phyloP scores from a whole-genome alignment of 37 sponge, comb jelly and placozoan genomes.

The Halisarca cf. caerulea region DNA sequence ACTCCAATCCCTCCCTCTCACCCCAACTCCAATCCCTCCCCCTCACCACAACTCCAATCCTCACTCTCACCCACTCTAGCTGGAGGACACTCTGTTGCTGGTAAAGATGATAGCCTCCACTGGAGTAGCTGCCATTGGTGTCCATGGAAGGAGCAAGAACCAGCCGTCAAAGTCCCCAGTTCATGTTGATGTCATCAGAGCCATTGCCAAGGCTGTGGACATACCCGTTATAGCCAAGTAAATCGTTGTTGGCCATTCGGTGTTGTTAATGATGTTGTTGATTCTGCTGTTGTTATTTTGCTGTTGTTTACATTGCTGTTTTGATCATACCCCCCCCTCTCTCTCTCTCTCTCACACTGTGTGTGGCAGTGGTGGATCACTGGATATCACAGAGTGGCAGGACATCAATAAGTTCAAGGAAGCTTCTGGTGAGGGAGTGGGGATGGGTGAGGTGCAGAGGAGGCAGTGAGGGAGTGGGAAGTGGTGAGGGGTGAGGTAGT shows the following conservation, averaged over 20 bases:
- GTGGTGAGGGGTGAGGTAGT: too few species aligned
- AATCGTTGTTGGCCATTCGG: not conserved
- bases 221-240: conserved; percentile 97
- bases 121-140: conserved; percentile 92
- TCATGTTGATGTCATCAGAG: conserved; percentile 79
- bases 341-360: not conserved
- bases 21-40: too few species aligned
- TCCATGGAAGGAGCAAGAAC: conserved; percentile 81
- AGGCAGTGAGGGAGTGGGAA: too few species aligned
- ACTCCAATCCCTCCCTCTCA: too few species aligned
- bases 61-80: too few species aligned
- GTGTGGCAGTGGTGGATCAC: conserved; percentile 79
- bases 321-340: not conserved
- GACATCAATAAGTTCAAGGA: conserved; percentile 61
- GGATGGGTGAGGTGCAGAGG: too few species aligned
- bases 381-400: conserved; percentile 48
- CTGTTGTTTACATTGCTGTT: too few species aligned
- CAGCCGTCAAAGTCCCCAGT: conserved; percentile 70
- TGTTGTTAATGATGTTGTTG: not conserved
- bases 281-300: not conserved
- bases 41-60: too few species aligned
- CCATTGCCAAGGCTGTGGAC: conserved; percentile 50
- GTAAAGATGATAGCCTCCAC: conserved; percentile 87
- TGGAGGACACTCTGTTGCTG: conserved; percentile 83
- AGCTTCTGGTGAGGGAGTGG: conserved; percentile 57